Base-by-base conservation (phyloP, 1,140 invertebrate genomes). In the Meloidogyne exigua region DNA sequence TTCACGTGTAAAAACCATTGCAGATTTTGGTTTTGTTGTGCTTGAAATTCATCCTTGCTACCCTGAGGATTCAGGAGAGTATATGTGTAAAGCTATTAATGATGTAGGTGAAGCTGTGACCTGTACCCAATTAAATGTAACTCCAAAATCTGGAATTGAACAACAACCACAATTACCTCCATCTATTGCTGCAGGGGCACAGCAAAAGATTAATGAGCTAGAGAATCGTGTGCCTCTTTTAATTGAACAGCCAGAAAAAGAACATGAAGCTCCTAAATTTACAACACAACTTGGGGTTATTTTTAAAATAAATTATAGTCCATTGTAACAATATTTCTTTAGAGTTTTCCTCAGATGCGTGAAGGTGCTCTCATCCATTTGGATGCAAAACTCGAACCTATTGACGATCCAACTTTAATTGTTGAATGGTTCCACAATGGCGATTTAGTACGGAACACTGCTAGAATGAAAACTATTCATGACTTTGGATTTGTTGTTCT, bases 391-490 rank as follows among this genome's bases (percentile, higher is more conserved):
- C 88, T 96, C 25, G 91, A 92, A 72, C 95, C 95, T n/a, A 91
- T 94, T 11, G 93, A 94, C 83, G 94, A 96, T 89, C 92, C 93
- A 0, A 93, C 92, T 75, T 93, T 96, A 92, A 91, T 92, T 80
- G 93, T 97, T 18, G 95, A 96, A 89, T 97, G 95, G 95, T 96
- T 92, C 91, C 94, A 96, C 82, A 95, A 97, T 88, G 95, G 94
- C 42, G 94, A 95, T 89, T 91, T 93, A 12, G 89, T 96, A 65
- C 91, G 92, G 82, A 77, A 87, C 71, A 83, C 77, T 3, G 76
- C 77, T 44, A 91, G 95, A 88, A 95, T 94, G 70, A 95, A 94
- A 76, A 93, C 92, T 42, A 95, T 95, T 90, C 95, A 95, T 88
- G 96, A 96, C 86, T 96, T 96, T 88, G 95, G 95, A 66, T 96